Conservation (phyloP, 2,797 vertebrate species). For the Hipposideros larvatus region DNA sequence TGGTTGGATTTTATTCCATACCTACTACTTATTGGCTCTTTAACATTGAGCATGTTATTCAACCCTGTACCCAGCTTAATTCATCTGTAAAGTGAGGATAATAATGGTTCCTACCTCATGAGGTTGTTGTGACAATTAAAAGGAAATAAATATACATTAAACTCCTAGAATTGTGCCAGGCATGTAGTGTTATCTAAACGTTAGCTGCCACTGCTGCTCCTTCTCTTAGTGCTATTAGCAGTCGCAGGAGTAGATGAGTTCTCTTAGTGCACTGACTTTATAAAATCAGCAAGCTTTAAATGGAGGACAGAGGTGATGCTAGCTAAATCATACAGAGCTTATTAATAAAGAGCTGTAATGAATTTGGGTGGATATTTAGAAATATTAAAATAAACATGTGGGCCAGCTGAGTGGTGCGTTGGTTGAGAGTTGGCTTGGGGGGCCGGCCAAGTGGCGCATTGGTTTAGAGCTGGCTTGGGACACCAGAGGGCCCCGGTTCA, state of each 20-base stretch:
- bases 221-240: not conserved
- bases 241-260: not conserved
- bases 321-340: not conserved
- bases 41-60: not conserved
- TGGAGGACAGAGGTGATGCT: not conserved
- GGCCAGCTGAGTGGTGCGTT: too few species aligned
- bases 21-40: not conserved
- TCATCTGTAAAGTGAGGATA: not conserved
- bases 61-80: not conserved
- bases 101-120: not conserved
- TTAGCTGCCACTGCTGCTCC: too few species aligned
- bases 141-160: not conserved
- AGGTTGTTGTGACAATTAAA: not conserved
- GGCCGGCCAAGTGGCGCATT: too few species aligned
- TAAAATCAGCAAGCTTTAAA: not conserved
- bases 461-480: too few species aligned
- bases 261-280: not conserved
- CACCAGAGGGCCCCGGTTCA: too few species aligned
- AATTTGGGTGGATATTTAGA: slow-evolving; percentile 33
- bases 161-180: not conserved
- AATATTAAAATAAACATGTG: slow-evolving; percentile 27
- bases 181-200: not conserved
- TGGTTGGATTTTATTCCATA: slow-evolving; percentile 7
- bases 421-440: too few species aligned
- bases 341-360: slow-evolving; percentile 23